These are phyloP conservation scores for Mesorhabditis spiculigera DNA, from an alignment of 2,888 invertebrate genomes.

Conservation along the genomic window DNA sequence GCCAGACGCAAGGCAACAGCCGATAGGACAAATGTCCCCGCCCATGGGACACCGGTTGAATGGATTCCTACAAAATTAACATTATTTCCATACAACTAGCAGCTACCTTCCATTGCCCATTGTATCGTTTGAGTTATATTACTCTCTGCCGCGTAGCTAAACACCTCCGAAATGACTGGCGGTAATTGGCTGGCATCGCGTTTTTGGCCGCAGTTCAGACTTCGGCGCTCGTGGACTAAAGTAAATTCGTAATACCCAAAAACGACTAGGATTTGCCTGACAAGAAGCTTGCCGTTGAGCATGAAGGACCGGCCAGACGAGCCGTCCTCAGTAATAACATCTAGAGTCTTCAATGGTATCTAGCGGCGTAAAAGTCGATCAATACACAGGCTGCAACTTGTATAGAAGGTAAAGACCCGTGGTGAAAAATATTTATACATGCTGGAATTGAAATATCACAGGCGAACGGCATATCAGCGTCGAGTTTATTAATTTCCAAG, in stretches of 20 bases:
- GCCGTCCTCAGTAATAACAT: too few species aligned
- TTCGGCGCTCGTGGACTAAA: background rate
- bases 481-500: too few species aligned
- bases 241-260: background rate
- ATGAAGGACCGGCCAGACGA: too few species aligned
- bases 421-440: too few species aligned
- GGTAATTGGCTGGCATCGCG: constrained; percentile 27
- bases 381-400: too few species aligned
- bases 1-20: constrained; percentile 37
- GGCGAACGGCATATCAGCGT: too few species aligned
- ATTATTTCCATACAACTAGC: constrained; percentile 5
- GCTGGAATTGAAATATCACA: too few species aligned
- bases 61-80: constrained; percentile 35
- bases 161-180: constrained; percentile 27
- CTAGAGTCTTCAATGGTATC: too few species aligned
- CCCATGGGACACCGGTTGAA: constrained; percentile 42
- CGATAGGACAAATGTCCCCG: constrained; percentile 38
- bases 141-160: constrained; percentile 48
- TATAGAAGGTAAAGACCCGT: too few species aligned
- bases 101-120: constrained; percentile 42
- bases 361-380: too few species aligned
- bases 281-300: too few species aligned
- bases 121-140: constrained; percentile 47
- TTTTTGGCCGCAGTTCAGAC: background rate
- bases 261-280: too few species aligned